Base-by-base conservation (phyloP, 2,113 vertebrate species). In the Elgaria multicarinata region DNA sequence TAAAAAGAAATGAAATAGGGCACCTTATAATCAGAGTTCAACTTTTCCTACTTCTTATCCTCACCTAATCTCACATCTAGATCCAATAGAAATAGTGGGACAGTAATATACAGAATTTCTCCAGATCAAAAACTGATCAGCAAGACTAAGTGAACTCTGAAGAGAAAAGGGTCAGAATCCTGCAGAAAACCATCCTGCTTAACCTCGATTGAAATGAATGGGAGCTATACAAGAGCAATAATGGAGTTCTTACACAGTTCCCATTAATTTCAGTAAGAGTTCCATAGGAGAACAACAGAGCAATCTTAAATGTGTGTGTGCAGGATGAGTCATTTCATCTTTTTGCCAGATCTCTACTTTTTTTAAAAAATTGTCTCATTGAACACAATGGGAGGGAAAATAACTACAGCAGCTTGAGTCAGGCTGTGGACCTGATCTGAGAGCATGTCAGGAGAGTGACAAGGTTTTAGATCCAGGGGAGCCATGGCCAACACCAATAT, bases 1-100 rank as follows among this genome's bases (percentile, higher is more conserved):
- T 87, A 94, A 31, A 24, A 87, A 33, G 90, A 74, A 66, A 85
- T 2, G 36, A 94, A 92, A 88, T 82, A 62, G 36, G 0, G 90
- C 85, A 91, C 87, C 77, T 91, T 90, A 69, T 89, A 92, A 89
- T 44, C 81, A 84, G 2, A 39, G 76, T 89, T 92, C 90, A 92
- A 86, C 87, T 82, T 42, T 55, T 95, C 89, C 87, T 81, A 72
- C 58, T 92, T 87, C 88, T 93, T 91, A 87, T 72, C 10, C 50
- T 71, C 24, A 74, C 3, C 53, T 82, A 66, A 90, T 53, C 42
- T 72, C 93, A 91, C 79, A 90, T 89, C 87, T 82, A 96, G 79
- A 77, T 87, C 72, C 76, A 53, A 86, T 44, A 86, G 87, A 94
- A 92, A 90, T 82, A 83, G 92, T 36, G 82, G 0, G n/a, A 0